phyloP scores from a whole-genome alignment of 2,888 invertebrate genomes.

The Drosophila quasianomalipes region DNA sequence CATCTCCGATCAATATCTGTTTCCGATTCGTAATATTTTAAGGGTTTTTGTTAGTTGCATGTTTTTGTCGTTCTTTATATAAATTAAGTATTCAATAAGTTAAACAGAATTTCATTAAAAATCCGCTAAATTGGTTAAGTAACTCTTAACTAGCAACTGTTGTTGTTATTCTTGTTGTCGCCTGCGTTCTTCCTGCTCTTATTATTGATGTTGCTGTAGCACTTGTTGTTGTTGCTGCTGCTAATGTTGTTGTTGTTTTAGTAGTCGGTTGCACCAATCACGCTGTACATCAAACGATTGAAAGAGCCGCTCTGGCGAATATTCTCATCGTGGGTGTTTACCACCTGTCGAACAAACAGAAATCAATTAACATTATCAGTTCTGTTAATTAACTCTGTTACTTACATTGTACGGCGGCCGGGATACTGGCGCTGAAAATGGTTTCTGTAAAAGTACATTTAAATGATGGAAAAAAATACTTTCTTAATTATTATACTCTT shows the following conservation, averaged over 20 bases:
- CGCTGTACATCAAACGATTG: constrained; percentile 96
- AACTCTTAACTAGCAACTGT: constrained; percentile 63
- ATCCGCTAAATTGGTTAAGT: constrained; percentile 78
- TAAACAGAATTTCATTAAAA: constrained; percentile 78
- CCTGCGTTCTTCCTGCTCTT: constrained; percentile 30
- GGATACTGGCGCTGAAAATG: constrained; percentile 84
- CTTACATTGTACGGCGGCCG: constrained; percentile 86
- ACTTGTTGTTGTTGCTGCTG: constrained; percentile 36
- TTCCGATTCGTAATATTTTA: constrained; percentile 69
- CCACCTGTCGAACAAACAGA: constrained; percentile 76
- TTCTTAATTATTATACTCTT: constrained; percentile 14
- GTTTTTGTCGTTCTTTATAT: constrained; percentile 54
- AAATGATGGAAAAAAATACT: constrained; percentile 5
- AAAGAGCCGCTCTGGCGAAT: constrained; percentile 97
- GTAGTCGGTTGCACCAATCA: constrained; percentile 91
- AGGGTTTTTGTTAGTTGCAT: constrained; percentile 67
- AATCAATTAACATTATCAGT: constrained; percentile 26
- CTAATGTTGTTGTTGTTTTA: constrained; percentile 77
- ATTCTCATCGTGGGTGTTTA: constrained; percentile 89
- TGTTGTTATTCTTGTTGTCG: constrained; percentile 35
- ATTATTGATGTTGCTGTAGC: constrained; percentile 20
- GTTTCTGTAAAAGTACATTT: constrained; percentile 76
- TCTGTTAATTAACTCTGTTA: constrained; percentile 28
- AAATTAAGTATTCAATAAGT: constrained; percentile 70
- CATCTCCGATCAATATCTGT: constrained; percentile 64